Conservation (phyloP, 2,113 vertebrate genomes). For the Penelope pileata region DNA sequence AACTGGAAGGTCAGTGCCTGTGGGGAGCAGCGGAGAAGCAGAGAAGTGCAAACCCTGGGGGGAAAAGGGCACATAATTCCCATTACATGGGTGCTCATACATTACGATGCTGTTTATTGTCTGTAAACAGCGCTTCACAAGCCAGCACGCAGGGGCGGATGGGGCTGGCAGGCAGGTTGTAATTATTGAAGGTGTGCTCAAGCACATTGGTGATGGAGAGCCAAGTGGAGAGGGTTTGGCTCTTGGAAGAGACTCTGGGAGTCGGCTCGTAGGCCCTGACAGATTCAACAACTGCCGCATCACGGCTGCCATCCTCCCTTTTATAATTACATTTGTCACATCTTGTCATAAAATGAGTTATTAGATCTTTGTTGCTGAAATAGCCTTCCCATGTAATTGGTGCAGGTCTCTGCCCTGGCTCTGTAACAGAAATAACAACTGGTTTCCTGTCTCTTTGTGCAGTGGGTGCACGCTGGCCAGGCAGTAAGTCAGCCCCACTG, state of each 20-base stretch:
- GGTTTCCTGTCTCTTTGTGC: not conserved
- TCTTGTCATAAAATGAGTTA: not conserved
- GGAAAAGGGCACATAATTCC: constrained; percentile 52
- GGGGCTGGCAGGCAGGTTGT: not conserved
- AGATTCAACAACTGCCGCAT: not conserved
- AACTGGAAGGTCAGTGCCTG: constrained; percentile 43
- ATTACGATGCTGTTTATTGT: constrained; percentile 39
- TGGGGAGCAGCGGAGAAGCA: constrained; percentile 18
- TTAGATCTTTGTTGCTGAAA: constrained; percentile 24
- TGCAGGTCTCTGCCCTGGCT: not conserved
- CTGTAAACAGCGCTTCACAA: not conserved
- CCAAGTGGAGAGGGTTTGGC: not conserved
- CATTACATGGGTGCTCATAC: constrained; percentile 48
- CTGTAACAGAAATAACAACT: not conserved
- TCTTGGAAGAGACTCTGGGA: not conserved
- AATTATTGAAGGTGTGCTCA: not conserved
- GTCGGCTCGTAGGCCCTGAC: not conserved
- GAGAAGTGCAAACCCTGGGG: constrained; percentile 31
- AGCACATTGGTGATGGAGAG: not conserved
- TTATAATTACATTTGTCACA: constrained; percentile 20
- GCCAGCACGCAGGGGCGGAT: not conserved
- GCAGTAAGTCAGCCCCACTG: not conserved
- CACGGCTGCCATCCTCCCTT: not conserved
- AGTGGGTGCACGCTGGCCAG: not conserved
- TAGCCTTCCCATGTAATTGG: not conserved